phyloP scores from a whole-genome alignment of 1,140 invertebrate species.

The Zaprionus capensis region DNA sequence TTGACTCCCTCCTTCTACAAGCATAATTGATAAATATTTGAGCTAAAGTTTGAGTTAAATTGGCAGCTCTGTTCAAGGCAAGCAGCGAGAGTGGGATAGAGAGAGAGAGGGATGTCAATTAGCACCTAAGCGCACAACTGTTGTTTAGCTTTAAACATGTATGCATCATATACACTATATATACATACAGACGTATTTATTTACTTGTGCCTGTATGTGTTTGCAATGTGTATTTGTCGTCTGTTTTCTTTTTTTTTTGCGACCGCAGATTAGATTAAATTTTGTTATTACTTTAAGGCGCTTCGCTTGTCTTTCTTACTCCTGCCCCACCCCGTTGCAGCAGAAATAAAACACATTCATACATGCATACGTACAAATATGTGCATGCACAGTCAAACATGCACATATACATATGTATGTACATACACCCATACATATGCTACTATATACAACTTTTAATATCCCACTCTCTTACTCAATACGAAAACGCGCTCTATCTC shows the following conservation, averaged over 20 bases:
- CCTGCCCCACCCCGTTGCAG: slow-evolving; percentile 45
- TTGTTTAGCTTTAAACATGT: slow-evolving; percentile 14
- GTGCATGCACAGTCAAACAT: background rate
- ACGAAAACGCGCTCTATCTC: slow-evolving; percentile 23
- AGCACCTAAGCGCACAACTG: slow-evolving; percentile 68
- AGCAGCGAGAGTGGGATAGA: slow-evolving; percentile 18
- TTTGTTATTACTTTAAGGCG: slow-evolving; percentile 75
- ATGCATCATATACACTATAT: slow-evolving; percentile 3
- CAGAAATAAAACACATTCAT: slow-evolving; percentile 23
- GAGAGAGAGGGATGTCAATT: slow-evolving; percentile 65
- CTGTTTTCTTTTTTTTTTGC: slow-evolving; percentile 39
- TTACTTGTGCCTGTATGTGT: slow-evolving; percentile 18
- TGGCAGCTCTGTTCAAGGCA: slow-evolving; percentile 52
- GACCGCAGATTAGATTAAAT: slow-evolving; percentile 79
- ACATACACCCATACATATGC: background rate
- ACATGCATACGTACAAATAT: background rate
- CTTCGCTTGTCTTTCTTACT: slow-evolving; percentile 31
- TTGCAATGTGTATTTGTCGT: slow-evolving; percentile 33
- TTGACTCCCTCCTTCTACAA: background rate
- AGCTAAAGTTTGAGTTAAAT: slow-evolving; percentile 53
- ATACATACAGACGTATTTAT: slow-evolving; percentile 18
- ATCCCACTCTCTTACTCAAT: slow-evolving; percentile 23
- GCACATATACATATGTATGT: background rate
- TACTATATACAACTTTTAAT: slow-evolving; percentile 25
- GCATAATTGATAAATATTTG: slow-evolving; percentile 46